Evolutionary conservation across 2,797 vertebrate genomes (phyloP).

Genomic region (Parauchenoglanis punctatus): DNA sequence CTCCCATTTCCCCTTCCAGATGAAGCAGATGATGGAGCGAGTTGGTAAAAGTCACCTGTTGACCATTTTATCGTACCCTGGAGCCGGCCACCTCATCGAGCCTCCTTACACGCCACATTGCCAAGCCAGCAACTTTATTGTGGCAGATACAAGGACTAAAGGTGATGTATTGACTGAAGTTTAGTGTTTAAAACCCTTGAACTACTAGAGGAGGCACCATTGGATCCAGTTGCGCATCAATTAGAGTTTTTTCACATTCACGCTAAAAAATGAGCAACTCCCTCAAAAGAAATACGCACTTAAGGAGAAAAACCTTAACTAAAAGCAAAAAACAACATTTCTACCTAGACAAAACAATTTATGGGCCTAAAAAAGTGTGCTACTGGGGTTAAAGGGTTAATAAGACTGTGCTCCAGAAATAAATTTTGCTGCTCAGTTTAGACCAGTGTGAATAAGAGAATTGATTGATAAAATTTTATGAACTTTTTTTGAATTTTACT

Average conservation of each 20-base stretch:
- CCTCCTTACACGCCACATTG: slow-evolving; percentile 67
- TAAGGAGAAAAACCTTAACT: too few species aligned
- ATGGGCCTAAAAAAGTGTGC: too few species aligned
- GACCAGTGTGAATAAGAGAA: not conserved
- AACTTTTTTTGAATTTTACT: not conserved
- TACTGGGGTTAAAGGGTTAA: not conserved
- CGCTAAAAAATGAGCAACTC: too few species aligned
- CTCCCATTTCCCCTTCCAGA: slow-evolving; percentile 54
- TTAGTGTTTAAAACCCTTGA: not conserved
- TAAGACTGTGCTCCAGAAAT: not conserved
- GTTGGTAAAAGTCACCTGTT: slow-evolving; percentile 69
- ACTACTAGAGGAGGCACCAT: too few species aligned
- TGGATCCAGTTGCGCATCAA: too few species aligned
- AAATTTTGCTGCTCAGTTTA: not conserved
- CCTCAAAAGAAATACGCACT: too few species aligned
- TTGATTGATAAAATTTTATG: not conserved
- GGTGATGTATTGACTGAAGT: slow-evolving; percentile 12
- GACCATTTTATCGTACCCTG: slow-evolving; percentile 67
- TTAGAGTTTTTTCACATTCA: too few species aligned
- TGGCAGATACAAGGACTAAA: not conserved
- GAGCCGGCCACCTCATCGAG: slow-evolving; percentile 72
- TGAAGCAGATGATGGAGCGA: slow-evolving; percentile 69
- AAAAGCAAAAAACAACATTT: too few species aligned
- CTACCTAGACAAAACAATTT: too few species aligned
- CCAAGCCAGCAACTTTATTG: slow-evolving; percentile 54